Evolutionary conservation across 2,797 vertebrate genomes (phyloP).

Genomic region (Cryptoblepharus egeriae): DNA sequence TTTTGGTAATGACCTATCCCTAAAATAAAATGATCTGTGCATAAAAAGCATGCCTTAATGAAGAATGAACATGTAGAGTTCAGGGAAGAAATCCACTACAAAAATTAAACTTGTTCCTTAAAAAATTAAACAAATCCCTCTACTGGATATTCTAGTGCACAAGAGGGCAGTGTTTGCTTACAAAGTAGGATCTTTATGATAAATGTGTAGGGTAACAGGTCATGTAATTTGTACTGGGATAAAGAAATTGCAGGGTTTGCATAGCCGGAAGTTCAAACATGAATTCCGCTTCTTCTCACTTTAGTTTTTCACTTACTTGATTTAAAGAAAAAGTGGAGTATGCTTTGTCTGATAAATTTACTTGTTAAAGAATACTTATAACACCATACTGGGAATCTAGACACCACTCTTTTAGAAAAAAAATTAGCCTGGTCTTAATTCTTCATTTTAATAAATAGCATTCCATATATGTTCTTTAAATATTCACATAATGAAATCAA

Average conservation of each 20-base stretch:
- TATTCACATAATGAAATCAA: background rate
- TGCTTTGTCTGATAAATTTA: slow-evolving; percentile 51
- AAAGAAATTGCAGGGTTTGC: slow-evolving; percentile 42
- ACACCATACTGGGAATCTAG: background rate
- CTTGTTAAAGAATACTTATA: slow-evolving; percentile 48
- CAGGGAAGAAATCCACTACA: background rate
- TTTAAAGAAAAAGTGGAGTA: slow-evolving; percentile 55
- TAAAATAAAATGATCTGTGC: background rate
- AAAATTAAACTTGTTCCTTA: background rate
- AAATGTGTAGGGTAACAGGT: slow-evolving; percentile 53
- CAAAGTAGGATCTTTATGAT: slow-evolving; percentile 29
- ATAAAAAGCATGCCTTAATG: background rate
- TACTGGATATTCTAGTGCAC: slow-evolving; percentile 60
- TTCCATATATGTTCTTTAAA: background rate
- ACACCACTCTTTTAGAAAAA: background rate
- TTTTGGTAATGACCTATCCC: background rate
- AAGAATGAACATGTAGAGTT: background rate
- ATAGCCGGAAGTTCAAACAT: slow-evolving; percentile 15
- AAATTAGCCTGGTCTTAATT: background rate
- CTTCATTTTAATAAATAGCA: background rate
- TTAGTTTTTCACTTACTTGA: slow-evolving; percentile 32
- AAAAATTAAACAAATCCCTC: background rate
- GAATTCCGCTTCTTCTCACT: slow-evolving; percentile 25
- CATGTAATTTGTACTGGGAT: slow-evolving; percentile 45
- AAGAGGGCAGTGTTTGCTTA: slow-evolving; percentile 81